Conservation (phyloP, 2,797 vertebrate genomes). For the Tokudaia tokunoshimensis region DNA sequence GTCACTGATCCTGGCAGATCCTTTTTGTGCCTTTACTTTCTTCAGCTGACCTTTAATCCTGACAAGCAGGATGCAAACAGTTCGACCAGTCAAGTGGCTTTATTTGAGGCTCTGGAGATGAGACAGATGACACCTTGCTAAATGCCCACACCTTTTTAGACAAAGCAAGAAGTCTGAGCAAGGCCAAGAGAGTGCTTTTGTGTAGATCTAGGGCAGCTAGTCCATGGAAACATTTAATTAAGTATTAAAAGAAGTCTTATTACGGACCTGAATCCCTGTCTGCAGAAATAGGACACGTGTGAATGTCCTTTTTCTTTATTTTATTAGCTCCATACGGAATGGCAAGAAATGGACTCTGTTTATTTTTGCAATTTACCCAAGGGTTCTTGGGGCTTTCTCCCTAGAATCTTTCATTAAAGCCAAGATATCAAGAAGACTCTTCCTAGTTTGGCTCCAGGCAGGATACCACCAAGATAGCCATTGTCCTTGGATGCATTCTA, state of each 20-base stretch:
- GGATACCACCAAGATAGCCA: background rate
- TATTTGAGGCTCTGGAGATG: conserved; percentile 39
- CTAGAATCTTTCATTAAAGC: background rate
- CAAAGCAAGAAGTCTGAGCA: conserved; percentile 44
- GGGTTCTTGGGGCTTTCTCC: background rate
- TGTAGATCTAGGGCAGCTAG: background rate
- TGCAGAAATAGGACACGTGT: background rate
- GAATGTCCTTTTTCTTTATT: conserved; percentile 20
- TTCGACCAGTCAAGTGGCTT: conserved; percentile 39
- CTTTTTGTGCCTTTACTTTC: conserved; percentile 61
- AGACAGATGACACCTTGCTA: background rate
- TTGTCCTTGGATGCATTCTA: background rate
- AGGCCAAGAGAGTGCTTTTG: background rate
- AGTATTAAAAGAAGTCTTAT: background rate
- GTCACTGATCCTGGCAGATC: conserved; percentile 44
- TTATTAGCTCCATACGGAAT: background rate
- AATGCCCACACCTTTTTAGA: background rate
- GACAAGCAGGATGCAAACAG: conserved; percentile 62
- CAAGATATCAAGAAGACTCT: background rate
- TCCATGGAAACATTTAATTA: background rate
- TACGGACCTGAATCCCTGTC: background rate
- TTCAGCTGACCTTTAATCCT: conserved; percentile 74
- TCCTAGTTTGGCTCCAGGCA: background rate
- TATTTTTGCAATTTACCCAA: background rate
- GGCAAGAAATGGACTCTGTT: conserved; percentile 13